Evolutionary conservation across 2,888 invertebrate species (phyloP).

Genomic region (Hirtodrosophila duncani): DNA sequence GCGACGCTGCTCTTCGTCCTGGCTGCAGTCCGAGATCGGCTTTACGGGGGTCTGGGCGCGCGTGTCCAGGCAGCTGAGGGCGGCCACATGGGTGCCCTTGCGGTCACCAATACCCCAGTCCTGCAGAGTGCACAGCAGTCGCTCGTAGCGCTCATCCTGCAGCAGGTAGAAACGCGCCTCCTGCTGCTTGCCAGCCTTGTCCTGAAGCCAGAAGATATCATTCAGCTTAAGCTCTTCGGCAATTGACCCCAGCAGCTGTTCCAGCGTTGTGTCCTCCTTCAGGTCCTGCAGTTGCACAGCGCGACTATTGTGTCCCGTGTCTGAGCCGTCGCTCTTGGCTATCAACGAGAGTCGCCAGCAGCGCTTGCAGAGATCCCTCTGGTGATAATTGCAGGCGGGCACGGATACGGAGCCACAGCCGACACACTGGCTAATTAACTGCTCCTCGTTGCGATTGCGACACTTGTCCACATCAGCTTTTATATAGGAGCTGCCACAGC

Average conservation of each 20-base stretch:
- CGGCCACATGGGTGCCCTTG: constrained; percentile 80
- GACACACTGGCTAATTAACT: too few relatives aligned
- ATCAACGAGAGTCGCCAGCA: constrained; percentile 7
- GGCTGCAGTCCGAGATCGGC: background rate
- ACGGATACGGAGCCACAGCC: too few relatives aligned
- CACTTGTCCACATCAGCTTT: background rate
- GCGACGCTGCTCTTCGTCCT: too few relatives aligned
- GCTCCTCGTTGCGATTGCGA: too few relatives aligned
- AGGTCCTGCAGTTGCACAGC: constrained; percentile 1
- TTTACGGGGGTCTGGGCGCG: background rate
- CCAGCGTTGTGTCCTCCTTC: constrained; percentile 33
- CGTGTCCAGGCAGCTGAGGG: constrained; percentile 80
- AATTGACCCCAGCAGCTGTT: constrained; percentile 79
- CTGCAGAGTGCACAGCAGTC: constrained; percentile 80
- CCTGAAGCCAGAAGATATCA: constrained; percentile 80
- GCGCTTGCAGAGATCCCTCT: constrained; percentile 8
- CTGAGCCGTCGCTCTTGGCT: background rate
- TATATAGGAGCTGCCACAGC: constrained; percentile 3
- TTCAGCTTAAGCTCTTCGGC: constrained; percentile 79
- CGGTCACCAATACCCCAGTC: constrained; percentile 82
- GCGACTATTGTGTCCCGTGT: background rate
- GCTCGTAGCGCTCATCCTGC: constrained; percentile 81
- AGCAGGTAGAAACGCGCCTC: constrained; percentile 81
- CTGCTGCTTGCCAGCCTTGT: constrained; percentile 79
- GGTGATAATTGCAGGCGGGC: too few relatives aligned